Percentiles rank a stretch among this genome's conserved stretches.
These are phyloP conservation scores for Nothocercus nigrocapillus DNA, from an alignment of 2,113 vertebrate genomes.

Conservation along the genomic window DNA sequence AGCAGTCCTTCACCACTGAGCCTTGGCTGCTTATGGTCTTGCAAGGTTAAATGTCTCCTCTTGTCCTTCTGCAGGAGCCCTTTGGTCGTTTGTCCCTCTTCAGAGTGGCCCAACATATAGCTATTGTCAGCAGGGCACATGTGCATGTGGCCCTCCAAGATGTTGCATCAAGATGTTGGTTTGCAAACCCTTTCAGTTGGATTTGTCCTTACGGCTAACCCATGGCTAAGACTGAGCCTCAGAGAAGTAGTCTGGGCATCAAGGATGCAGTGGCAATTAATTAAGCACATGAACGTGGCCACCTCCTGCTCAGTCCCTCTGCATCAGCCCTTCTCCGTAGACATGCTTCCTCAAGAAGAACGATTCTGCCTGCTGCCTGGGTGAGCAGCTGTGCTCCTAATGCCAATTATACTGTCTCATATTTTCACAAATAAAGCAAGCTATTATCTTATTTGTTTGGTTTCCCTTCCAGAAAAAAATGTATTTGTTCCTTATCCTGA, in stretches of 20 bases:
- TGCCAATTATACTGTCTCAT: not conserved
- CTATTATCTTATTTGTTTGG: not conserved
- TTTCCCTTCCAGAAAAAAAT: not conserved
- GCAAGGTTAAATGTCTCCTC: too few relatives aligned
- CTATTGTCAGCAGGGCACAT: too few relatives aligned
- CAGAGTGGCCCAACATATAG: too few relatives aligned
- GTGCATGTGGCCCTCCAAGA: not conserved
- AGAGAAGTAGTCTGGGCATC: not conserved
- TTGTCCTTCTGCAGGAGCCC: too few relatives aligned
- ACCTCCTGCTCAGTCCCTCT: not conserved
- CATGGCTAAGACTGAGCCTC: not conserved
- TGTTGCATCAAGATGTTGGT: not conserved
- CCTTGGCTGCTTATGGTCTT: too few relatives aligned
- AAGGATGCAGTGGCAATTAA: not conserved
- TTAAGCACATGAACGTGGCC: not conserved
- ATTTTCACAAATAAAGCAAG: not conserved
- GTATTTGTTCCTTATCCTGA: not conserved
- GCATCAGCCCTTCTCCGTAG: not conserved
- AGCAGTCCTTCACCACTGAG: too few relatives aligned
- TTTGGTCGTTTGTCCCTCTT: too few relatives aligned
- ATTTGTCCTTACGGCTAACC: not conserved
- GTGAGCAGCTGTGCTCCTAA: slow-evolving; percentile 1
- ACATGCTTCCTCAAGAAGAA: not conserved
- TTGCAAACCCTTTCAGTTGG: not conserved
- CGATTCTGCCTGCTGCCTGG: not conserved